phyloP scores from a whole-genome alignment of 1,140 invertebrate genomes.

The Homarus americanus region DNA sequence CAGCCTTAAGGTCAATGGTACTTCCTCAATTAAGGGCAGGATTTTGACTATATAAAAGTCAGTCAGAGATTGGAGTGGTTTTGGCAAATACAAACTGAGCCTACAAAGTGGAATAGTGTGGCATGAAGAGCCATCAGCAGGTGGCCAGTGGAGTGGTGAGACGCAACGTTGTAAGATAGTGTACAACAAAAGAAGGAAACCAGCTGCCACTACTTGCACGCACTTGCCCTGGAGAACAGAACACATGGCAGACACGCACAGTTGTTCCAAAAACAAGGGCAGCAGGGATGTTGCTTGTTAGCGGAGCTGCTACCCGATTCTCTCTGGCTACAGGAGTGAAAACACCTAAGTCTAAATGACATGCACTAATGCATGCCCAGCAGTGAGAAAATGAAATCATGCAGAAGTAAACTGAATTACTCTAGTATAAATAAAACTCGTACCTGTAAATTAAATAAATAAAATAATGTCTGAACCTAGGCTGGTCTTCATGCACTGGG shows the following conservation, averaged over 20 bases:
- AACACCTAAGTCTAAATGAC: conserved; percentile 52
- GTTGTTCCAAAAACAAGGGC: conserved; percentile 51
- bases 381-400: conserved; percentile 60
- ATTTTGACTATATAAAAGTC: conserved; percentile 60
- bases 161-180: conserved; percentile 53
- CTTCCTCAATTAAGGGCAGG: conserved; percentile 52
- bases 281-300: conserved; percentile 65
- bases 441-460: conserved; percentile 61
- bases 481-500: conserved; percentile 72
- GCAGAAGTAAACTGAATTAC: conserved; percentile 51
- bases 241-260: conserved; percentile 65
- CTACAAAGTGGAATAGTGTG: conserved; percentile 56
- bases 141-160: conserved; percentile 66
- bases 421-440: conserved; percentile 59
- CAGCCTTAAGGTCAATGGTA: conserved; percentile 63
- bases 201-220: conserved; percentile 71
- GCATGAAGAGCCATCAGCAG: conserved; percentile 54
- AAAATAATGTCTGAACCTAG: conserved; percentile 63
- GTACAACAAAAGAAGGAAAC: conserved; percentile 54
- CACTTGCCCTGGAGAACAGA: conserved; percentile 64
- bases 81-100: conserved; percentile 58
- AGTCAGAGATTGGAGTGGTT: conserved; percentile 68
- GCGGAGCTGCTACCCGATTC: conserved; percentile 60
- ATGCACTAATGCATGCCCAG: conserved; percentile 70
- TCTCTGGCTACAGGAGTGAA: conserved; percentile 64